Base-by-base conservation (phyloP, 35 echinoderm and acorn worm species). In the Ophioderma brevispina region DNA sequence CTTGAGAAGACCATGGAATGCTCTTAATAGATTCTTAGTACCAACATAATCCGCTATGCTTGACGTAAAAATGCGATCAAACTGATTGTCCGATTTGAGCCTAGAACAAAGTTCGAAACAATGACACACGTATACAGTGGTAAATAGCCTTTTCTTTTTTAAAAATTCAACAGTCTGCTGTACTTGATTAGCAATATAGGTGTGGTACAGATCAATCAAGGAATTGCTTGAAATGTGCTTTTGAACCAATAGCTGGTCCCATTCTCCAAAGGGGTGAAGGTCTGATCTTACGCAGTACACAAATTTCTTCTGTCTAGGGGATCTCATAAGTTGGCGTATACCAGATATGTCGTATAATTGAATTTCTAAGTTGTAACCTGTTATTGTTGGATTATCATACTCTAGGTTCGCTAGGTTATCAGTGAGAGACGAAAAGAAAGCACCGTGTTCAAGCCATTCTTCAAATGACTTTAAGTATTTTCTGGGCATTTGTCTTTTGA, bases 301-400 rank as follows among this genome's bases (percentile, higher is more conserved):
- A 36, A 85, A 85, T 1, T 32, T 31, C 0, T 36, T 0, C 13
- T 31, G 31, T 2, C 43, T 33, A 64, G 52, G 31, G 0, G 52
- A 64, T 36, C 0, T 37, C 37, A 28, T 32, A 25, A 52, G 14
- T 37, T 64, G 13, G 35, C 33, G 36, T 64, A 14, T 31, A 15
- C 35, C 43, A 33, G 15, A 21, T 5, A 52, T 33, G 18, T 18
- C 70, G 83, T n/a, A 64, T 8, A 70, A 70, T 30, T 25, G 10
- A 25, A 70, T 13, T 15, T 50, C 8, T 8, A 32, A 37, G 36
- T 14, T 63, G 1, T 36, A n/a, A 64, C 90, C 90, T 13, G 90
- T 92, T 8, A 92, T 25, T 30, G 90, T 92, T 30, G 46, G 82
- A 35, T 92, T 92, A 50, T 92, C 35, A 59, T 79, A 92, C 10